These are phyloP conservation scores for Ypsolopha sequella DNA, from an alignment of 2,888 invertebrate species.

Conservation along the genomic window DNA sequence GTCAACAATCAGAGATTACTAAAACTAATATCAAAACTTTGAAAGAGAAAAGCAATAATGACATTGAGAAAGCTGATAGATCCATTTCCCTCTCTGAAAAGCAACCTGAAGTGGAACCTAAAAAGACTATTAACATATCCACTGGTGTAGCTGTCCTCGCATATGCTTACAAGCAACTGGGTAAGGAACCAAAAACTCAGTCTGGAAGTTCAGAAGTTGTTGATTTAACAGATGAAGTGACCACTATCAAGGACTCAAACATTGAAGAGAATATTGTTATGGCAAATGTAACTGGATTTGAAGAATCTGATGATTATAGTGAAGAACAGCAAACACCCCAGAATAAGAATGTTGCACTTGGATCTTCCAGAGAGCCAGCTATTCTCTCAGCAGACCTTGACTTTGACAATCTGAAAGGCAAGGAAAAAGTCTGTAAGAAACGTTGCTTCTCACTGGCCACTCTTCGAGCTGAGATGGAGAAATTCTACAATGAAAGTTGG, in stretches of 20 bases:
- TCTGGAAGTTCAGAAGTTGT: conserved; percentile 9
- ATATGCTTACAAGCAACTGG: neutral
- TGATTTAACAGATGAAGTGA: conserved; percentile 33
- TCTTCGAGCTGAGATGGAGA: conserved; percentile 67
- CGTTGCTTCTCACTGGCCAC: conserved; percentile 46
- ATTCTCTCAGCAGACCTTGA: conserved; percentile 55
- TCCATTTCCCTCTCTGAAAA: conserved; percentile 15
- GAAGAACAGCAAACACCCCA: conserved; percentile 17
- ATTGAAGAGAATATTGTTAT: conserved; percentile 51
- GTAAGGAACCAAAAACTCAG: neutral
- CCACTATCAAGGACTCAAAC: conserved; percentile 13
- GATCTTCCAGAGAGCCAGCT: conserved; percentile 54
- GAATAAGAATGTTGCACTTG: conserved; percentile 26
- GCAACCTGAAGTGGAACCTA: neutral
- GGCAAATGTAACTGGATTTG: conserved; percentile 51
- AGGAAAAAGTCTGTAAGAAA: conserved; percentile 36
- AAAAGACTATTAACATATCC: conserved; percentile 14
- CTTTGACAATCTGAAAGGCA: conserved; percentile 58
- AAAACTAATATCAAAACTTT: conserved; percentile 11
- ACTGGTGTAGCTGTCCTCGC: conserved; percentile 11
- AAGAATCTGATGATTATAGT: conserved; percentile 27
- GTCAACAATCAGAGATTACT: conserved; percentile 28
- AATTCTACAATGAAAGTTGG: conserved; percentile 76
- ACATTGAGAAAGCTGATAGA: conserved; percentile 23
- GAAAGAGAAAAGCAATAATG: conserved; percentile 14